phyloP scores from a whole-genome alignment of 2,797 vertebrate genomes.

The Leptodactylus fallax region DNA sequence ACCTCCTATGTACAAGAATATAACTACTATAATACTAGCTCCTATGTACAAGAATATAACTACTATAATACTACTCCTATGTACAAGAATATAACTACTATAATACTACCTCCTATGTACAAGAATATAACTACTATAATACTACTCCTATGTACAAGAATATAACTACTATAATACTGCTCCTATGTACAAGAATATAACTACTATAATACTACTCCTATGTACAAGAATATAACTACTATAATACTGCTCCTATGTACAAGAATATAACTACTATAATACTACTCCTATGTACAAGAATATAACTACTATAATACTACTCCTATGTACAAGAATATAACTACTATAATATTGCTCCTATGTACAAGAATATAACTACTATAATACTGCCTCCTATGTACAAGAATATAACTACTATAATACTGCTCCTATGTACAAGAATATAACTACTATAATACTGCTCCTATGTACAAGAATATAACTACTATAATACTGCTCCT shows the following conservation, averaged over 20 bases:
- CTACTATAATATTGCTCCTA: conserved; percentile 5
- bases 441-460: too few relatives aligned
- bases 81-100: conserved; percentile 13
- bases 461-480: too few relatives aligned
- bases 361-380: conserved; percentile 13
- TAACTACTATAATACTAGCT: conserved; percentile 8
- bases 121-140: conserved; percentile 10
- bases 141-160: too few relatives aligned
- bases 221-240: too few relatives aligned
- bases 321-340: neutral
- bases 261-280: conserved; percentile 18
- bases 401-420: too few relatives aligned
- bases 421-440: too few relatives aligned
- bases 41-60: conserved; percentile 12
- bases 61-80: conserved; percentile 16
- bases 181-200: too few relatives aligned
- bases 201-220: too few relatives aligned
- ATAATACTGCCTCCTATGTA: too few relatives aligned
- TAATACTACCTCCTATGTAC: neutral
- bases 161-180: too few relatives aligned
- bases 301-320: conserved; percentile 16
- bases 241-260: conserved; percentile 5
- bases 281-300: conserved; percentile 7
- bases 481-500: too few relatives aligned
- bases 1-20: conserved; percentile 1